Percentiles rank a stretch among this genome's conserved stretches.
Conservation (phyloP, 2,113 vertebrate species). For the Talpa occidentalis region DNA sequence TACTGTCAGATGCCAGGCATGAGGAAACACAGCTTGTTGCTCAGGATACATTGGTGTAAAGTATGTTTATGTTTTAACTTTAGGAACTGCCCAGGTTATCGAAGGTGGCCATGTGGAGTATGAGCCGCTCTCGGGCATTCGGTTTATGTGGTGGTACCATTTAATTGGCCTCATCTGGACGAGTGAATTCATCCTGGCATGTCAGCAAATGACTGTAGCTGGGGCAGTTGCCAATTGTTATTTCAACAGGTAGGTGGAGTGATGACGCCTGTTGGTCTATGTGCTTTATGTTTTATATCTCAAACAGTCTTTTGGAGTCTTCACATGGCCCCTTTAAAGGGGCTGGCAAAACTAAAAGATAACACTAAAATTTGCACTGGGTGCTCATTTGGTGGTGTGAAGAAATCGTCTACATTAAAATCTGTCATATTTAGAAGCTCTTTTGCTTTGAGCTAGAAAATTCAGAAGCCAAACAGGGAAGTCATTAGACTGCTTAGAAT, state of each 20-base stretch:
- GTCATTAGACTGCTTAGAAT: not conserved
- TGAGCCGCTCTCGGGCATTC: constrained; percentile 83
- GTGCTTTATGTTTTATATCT: not conserved
- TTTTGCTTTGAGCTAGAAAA: constrained; percentile 33
- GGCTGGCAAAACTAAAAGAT: not conserved
- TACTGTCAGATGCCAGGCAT: not conserved
- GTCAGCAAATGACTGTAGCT: constrained; percentile 87
- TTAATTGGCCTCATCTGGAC: constrained; percentile 89
- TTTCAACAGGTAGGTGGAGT: constrained; percentile 87
- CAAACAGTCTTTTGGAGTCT: not conserved
- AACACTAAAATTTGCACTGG: not conserved
- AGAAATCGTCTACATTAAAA: not conserved
- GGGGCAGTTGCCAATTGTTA: constrained; percentile 86
- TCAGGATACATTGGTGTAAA: not conserved
- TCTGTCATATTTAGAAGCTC: not conserved
- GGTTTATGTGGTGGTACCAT: constrained; percentile 90
- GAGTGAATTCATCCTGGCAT: constrained; percentile 88
- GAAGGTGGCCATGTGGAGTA: constrained; percentile 87
- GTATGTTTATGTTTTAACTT: constrained; percentile 68
- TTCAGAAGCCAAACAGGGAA: not conserved
- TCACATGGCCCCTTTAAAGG: not conserved
- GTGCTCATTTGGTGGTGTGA: not conserved
- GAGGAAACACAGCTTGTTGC: not conserved
- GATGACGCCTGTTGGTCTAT: not conserved
- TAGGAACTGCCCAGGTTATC: constrained; percentile 84